phyloP scores from a whole-genome alignment of 2,113 vertebrate species.

The Gila orcuttii region DNA sequence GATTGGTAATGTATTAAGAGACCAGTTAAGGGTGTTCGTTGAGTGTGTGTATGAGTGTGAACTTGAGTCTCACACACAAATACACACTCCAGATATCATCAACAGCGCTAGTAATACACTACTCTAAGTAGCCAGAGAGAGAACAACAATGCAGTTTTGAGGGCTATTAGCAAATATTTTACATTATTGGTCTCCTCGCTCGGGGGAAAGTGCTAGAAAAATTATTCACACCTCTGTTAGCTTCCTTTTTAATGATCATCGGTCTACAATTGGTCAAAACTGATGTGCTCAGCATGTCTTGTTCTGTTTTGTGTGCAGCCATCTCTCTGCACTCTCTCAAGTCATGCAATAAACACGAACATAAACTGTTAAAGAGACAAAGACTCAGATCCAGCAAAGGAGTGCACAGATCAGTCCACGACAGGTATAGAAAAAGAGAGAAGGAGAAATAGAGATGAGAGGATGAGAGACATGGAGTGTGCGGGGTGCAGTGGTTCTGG shows the following conservation, averaged over 20 bases:
- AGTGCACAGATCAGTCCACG: slow-evolving; percentile 76
- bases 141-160: slow-evolving; percentile 33
- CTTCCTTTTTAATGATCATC: neutral
- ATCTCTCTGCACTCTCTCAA: slow-evolving; percentile 71
- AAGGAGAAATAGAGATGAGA: neutral
- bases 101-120: neutral
- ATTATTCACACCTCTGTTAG: slow-evolving; percentile 17
- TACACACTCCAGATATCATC: slow-evolving; percentile 35
- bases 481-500: slow-evolving; percentile 67
- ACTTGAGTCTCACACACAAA: slow-evolving; percentile 16
- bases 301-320: slow-evolving; percentile 52
- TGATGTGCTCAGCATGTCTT: slow-evolving; percentile 52
- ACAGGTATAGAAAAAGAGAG: slow-evolving; percentile 51
- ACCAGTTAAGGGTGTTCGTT: slow-evolving; percentile 37
- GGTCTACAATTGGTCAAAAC: slow-evolving; percentile 10
- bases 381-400: slow-evolving; percentile 69
- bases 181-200: slow-evolving; percentile 25
- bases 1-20: slow-evolving; percentile 49
- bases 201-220: slow-evolving; percentile 17
- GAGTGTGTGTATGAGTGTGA: slow-evolving; percentile 40
- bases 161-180: neutral
- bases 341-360: slow-evolving; percentile 65
- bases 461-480: slow-evolving; percentile 54
- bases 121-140: slow-evolving; percentile 11
- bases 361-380: slow-evolving; percentile 46